phyloP scores from a whole-genome alignment of 2,113 vertebrate species.

The Oncorhynchus masou region DNA sequence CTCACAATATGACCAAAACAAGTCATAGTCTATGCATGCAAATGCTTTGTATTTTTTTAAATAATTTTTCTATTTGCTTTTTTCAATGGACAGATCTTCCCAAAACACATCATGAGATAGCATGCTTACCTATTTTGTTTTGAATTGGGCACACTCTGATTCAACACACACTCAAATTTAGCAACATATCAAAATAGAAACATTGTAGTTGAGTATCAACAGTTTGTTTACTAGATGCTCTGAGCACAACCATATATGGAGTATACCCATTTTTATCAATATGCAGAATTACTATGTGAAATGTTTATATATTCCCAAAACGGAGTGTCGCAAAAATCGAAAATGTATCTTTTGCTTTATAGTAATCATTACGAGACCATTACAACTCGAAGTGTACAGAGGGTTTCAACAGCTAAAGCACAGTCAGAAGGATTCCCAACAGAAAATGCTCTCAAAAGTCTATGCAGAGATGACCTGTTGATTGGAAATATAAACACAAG shows the following conservation, averaged over 20 bases:
- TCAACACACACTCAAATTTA: constrained; percentile 44
- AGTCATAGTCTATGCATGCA: constrained; percentile 56
- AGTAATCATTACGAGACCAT: constrained; percentile 24
- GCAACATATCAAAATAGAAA: constrained; percentile 35
- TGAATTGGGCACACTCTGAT: constrained; percentile 4
- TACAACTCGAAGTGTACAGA: constrained; percentile 34
- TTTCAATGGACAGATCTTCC: constrained; percentile 5
- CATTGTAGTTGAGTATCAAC: constrained; percentile 24
- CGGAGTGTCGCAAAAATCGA: constrained; percentile 8
- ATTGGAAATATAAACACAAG: too few species aligned
- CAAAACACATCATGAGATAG: too few species aligned
- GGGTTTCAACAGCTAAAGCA: constrained; percentile 59
- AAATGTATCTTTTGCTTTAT: constrained; percentile 27
- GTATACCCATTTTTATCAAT: constrained; percentile 35
- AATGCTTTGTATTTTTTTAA: constrained; percentile 22
- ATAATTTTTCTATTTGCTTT: constrained; percentile 31
- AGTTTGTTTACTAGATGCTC: constrained; percentile 29
- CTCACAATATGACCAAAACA: constrained; percentile 60
- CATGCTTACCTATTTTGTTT: constrained; percentile 33
- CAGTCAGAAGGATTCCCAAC: constrained; percentile 39
- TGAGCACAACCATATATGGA: constrained; percentile 52
- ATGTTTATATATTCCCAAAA: constrained; percentile 18
- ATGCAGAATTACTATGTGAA: constrained; percentile 41
- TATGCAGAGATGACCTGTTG: constrained; percentile 58
- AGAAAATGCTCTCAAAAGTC: constrained; percentile 53